Evolutionary conservation across 2,113 vertebrate species (phyloP).

Genomic region (Malurus elegans): DNA sequence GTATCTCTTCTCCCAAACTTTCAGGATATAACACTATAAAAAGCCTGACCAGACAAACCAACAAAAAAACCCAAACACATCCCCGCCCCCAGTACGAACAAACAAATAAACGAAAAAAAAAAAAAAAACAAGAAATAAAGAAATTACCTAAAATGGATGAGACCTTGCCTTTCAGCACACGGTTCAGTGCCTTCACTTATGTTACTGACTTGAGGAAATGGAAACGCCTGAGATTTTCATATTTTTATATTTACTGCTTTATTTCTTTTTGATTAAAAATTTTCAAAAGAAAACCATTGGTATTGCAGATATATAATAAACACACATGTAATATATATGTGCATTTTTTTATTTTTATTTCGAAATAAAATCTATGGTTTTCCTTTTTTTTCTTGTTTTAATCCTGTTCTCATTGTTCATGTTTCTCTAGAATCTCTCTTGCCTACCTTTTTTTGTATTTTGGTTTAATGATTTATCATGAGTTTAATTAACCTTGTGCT

Average conservation of each 20-base stretch:
- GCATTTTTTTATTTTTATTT: background rate
- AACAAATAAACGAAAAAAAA: background rate
- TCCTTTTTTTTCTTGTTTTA: background rate
- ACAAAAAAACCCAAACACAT: background rate
- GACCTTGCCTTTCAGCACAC: background rate
- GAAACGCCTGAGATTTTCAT: background rate
- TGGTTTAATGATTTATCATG: background rate
- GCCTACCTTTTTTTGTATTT: background rate
- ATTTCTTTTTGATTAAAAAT: background rate
- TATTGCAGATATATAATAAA: background rate
- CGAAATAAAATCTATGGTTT: background rate
- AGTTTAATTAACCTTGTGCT: constrained; percentile 31
- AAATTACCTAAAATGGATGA: background rate
- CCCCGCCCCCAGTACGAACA: background rate
- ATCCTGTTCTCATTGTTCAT: background rate
- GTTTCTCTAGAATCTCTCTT: background rate
- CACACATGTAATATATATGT: background rate
- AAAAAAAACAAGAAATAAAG: too few relatives aligned
- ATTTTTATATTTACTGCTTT: background rate
- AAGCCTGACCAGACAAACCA: background rate
- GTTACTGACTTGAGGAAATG: rapidly evolving
- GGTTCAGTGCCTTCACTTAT: background rate
- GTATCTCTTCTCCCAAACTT: background rate
- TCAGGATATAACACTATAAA: background rate
- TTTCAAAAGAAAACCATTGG: background rate